Percentiles rank a stretch among this genome's conserved stretches.
Evolutionary conservation across 2,113 vertebrate genomes (phyloP).

Genomic region (Sciurus niger): DNA sequence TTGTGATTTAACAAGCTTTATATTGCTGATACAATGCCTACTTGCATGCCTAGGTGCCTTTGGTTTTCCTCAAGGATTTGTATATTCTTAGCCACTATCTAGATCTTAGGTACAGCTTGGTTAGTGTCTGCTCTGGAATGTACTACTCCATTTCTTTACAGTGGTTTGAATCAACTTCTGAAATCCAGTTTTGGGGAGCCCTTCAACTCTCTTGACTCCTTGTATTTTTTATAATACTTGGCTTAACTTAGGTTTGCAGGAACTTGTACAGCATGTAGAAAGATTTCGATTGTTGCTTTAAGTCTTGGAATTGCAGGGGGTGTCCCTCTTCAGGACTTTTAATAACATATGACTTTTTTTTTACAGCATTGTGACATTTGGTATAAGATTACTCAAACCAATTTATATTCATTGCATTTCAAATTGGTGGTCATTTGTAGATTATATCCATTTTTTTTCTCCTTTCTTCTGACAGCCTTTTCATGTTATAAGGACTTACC

Average conservation of each 20-base stretch:
- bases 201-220: constrained; percentile 16
- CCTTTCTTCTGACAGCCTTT: constrained; percentile 51
- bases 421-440: not conserved
- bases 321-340: constrained; percentile 9
- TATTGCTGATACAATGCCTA: not conserved
- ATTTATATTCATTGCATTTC: constrained; percentile 12
- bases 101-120: not conserved
- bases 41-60: not conserved
- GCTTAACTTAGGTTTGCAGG: constrained; percentile 16
- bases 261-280: not conserved
- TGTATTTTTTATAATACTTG: not conserved
- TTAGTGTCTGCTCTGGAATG: not conserved
- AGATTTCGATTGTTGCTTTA: not conserved
- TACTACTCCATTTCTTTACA: constrained; percentile 5
- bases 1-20: not conserved
- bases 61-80: constrained; percentile 19
- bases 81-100: not conserved
- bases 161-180: constrained; percentile 26
- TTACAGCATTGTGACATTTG: not conserved
- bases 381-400: not conserved
- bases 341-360: not conserved
- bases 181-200: not conserved
- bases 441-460: not conserved
- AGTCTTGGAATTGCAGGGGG: not conserved
- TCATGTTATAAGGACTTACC: constrained; percentile 3